Evolutionary conservation across 1,140 invertebrate genomes (phyloP).

Genomic region (Goniozus legneri): DNA sequence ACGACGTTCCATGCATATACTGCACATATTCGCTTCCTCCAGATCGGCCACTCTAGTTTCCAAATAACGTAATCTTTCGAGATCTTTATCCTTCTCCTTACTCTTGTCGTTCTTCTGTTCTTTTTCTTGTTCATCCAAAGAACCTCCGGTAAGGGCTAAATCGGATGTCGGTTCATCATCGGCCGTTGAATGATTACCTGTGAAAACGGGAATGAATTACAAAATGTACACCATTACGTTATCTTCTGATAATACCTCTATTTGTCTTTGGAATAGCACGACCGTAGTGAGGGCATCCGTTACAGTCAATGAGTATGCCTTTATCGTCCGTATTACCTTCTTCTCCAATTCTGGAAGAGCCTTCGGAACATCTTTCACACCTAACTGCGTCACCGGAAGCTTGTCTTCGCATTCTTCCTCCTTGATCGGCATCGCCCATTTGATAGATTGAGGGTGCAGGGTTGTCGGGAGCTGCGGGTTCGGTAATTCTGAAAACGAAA

Average conservation of each 20-base stretch:
- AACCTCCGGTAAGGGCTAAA: no score
- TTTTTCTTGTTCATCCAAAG: conserved; percentile 21
- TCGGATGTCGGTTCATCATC: no score
- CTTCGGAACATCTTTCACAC: neutral
- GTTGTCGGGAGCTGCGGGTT: no score
- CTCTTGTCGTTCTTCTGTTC: conserved; percentile 53
- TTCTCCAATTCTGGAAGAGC: conserved; percentile 1
- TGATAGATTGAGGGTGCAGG: conserved; percentile 22
- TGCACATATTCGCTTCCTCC: conserved; percentile 78
- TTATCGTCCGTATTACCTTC: conserved; percentile 19
- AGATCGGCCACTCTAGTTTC: conserved; percentile 84
- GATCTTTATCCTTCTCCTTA: conserved; percentile 48
- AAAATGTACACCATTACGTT: no score
- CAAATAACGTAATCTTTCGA: conserved; percentile 69
- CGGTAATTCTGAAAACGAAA: no score
- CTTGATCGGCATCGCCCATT: no score
- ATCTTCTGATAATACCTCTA: no score
- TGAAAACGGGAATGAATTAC: no score
- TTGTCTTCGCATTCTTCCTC: no score
- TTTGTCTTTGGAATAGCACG: conserved; percentile 13
- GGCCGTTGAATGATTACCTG: conserved; percentile 17
- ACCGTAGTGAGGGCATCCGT: conserved; percentile 24
- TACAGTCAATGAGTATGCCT: conserved; percentile 16
- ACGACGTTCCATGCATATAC: conserved; percentile 76
- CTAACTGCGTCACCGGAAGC: neutral